Evolutionary conservation across 2,113 vertebrate species (phyloP).

Genomic region (Halcyon malimbica): DNA sequence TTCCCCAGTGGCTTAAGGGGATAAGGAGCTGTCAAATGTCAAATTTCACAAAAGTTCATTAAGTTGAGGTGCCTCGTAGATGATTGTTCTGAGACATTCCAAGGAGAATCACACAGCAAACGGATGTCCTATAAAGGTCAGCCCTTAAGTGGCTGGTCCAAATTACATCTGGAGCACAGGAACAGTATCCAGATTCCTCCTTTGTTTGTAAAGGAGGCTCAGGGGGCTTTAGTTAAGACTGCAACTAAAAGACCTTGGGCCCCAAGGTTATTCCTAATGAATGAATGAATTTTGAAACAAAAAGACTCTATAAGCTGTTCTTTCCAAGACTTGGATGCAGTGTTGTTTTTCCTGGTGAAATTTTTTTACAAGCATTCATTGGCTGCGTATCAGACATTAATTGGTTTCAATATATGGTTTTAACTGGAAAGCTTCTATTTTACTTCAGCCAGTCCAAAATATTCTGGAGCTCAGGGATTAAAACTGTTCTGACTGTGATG

Average conservation of each 20-base stretch:
- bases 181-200: background rate
- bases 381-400: background rate
- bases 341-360: background rate
- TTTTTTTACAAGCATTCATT: slow-evolving; percentile 32
- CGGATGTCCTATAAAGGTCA: background rate
- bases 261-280: background rate
- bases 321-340: background rate
- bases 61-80: background rate
- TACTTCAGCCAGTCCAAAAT: background rate
- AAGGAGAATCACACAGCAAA: background rate
- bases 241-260: background rate
- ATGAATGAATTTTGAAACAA: background rate
- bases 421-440: slow-evolving; percentile 8
- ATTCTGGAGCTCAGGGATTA: background rate
- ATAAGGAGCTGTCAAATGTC: background rate
- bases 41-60: background rate
- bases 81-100: background rate
- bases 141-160: background rate
- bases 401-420: background rate
- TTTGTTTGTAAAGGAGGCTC: background rate
- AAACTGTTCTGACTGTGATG: background rate
- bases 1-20: background rate
- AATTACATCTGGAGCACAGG: background rate
- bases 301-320: background rate
- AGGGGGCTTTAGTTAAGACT: background rate